phyloP scores from a whole-genome alignment of 2,113 vertebrate species.

The Plestiodon gilberti region DNA sequence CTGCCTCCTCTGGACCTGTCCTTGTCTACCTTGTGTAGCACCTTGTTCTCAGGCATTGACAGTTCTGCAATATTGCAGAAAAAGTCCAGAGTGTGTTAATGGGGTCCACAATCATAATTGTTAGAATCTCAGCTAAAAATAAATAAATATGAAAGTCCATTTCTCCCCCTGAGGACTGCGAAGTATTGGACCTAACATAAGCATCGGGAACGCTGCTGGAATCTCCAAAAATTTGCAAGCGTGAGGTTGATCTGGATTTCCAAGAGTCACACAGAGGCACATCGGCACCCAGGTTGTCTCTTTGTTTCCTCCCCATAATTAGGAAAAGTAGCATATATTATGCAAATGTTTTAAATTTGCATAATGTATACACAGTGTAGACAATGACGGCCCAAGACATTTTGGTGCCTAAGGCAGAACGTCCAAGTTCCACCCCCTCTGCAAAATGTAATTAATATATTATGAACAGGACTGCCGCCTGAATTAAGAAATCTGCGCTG shows the following conservation, averaged over 20 bases:
- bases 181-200: not conserved
- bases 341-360: slow-evolving; percentile 15
- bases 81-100: not conserved
- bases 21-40: too few species aligned
- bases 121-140: not conserved
- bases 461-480: not conserved
- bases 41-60: too few species aligned
- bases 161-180: not conserved
- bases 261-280: not conserved
- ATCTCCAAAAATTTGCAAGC: not conserved
- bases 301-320: not conserved
- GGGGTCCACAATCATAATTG: not conserved
- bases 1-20: too few species aligned
- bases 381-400: not conserved
- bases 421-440: not conserved
- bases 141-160: not conserved
- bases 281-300: not conserved
- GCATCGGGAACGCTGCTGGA: not conserved
- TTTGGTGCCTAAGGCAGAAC: not conserved
- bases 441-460: not conserved
- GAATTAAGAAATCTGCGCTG: not conserved
- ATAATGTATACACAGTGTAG: slow-evolving; percentile 7
- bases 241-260: not conserved
- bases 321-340: not conserved
- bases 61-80: not conserved